Base-by-base conservation (phyloP, 2,797 vertebrate species). In the Paguma larvata region DNA sequence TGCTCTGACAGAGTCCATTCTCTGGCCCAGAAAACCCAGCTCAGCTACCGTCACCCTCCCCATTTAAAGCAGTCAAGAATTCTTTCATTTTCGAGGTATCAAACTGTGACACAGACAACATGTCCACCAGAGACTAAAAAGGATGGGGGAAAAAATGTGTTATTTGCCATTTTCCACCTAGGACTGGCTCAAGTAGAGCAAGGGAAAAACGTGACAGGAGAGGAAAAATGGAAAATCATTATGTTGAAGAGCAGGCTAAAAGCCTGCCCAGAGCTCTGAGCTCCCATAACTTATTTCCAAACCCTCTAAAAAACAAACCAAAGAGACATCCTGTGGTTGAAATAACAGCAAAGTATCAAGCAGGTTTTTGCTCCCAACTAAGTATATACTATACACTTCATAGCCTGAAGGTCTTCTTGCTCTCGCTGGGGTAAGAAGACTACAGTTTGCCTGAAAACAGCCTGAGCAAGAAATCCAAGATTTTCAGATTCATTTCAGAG, bases 71-170 rank as follows among this genome's bases (percentile, higher is more conserved):
- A 88, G 77, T 79, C 48, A 96, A 96, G 87, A 89, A 95, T 89
- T 82, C 70, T 97, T 97, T 98, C 97, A 96, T 67, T 63, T 73
- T 85, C 72, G 62, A 70, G 93, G 80, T 78, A 92, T 96, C 96
- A 98, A 89, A 97, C 95, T 96, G 97, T 90, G 97, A 96, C 89
- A 97, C 18, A 80, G 91, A 96, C 83, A 94, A 95, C 96, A 96
- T 59, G 67, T 89, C 94, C 93, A 97, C 91, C 80, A 90, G 72
- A 89, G 59, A 96, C 87, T 67, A 46, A 87, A 96, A 87, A 68
- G 25, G 14, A 48, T 30, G 15, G 34, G 9, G 13, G 12, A 2
- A 15, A 30, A 53, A 91, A 78, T 46, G 53, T 85, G 59, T 80
- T 80, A 88, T 88, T n/a, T 89, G 72, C 89, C 62, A 10, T 68